phyloP scores from a whole-genome alignment of 2,113 vertebrate genomes.

The Calidris pugnax region DNA sequence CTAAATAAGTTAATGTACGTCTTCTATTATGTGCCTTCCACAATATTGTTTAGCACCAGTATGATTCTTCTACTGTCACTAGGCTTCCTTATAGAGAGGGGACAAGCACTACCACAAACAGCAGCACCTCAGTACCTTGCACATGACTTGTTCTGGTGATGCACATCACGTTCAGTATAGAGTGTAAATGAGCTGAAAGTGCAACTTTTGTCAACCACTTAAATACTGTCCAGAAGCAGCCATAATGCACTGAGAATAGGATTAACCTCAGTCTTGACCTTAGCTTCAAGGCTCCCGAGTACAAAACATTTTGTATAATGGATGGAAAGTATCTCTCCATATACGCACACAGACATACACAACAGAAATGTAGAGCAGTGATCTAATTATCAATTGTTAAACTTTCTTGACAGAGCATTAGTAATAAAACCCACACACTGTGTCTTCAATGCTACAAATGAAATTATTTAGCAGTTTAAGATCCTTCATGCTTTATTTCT shows the following conservation, averaged over 20 bases:
- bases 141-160: not conserved
- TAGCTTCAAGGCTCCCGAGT: accelerated
- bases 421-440: not conserved
- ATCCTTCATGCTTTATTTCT: not conserved
- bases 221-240: not conserved
- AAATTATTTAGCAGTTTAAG: not conserved
- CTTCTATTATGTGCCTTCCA: not conserved
- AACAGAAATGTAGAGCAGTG: accelerated
- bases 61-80: not conserved
- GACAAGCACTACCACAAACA: not conserved
- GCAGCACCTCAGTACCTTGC: not conserved
- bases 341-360: not conserved
- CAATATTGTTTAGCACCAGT: accelerated
- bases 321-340: not conserved
- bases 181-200: not conserved
- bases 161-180: accelerated
- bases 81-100: not conserved
- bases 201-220: not conserved
- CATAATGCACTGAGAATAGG: not conserved
- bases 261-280: not conserved
- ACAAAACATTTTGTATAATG: not conserved
- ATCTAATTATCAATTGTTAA: not conserved
- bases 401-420: not conserved
- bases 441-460: not conserved
- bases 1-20: not conserved